Percentiles rank a stretch among this genome's conserved stretches.
These are phyloP conservation scores for Rhyacophila evoluta DNA, from an alignment of 2,888 invertebrate species.

Conservation along the genomic window DNA sequence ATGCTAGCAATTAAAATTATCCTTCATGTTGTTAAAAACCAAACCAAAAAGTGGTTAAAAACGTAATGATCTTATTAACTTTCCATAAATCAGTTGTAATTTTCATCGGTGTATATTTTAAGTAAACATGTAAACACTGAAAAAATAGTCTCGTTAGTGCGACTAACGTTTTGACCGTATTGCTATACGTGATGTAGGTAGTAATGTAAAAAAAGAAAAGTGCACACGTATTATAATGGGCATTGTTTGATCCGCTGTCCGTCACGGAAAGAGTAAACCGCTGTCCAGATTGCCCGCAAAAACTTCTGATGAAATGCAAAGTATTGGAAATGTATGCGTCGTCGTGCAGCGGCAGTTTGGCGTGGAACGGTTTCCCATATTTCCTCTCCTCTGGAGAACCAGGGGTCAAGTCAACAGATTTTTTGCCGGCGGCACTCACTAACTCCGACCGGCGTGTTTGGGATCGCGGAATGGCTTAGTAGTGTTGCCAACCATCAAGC, in stretches of 20 bases:
- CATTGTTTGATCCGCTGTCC: not conserved
- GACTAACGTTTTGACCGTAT: too few species aligned
- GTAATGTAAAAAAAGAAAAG: too few species aligned
- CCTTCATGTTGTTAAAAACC: too few species aligned
- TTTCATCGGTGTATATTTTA: too few species aligned
- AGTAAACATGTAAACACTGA: too few species aligned
- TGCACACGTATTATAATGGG: not conserved
- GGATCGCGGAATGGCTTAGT: not conserved
- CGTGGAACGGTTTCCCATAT: constrained; percentile 17
- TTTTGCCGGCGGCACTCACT: constrained; percentile 14
- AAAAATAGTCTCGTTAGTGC: too few species aligned
- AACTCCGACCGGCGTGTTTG: not conserved
- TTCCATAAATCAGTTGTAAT: too few species aligned
- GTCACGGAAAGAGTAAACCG: not conserved
- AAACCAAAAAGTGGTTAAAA: too few species aligned
- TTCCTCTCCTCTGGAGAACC: not conserved
- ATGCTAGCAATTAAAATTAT: too few species aligned
- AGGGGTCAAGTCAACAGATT: not conserved
- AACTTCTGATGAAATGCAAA: constrained; percentile 3
- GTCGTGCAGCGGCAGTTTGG: constrained; percentile 1
- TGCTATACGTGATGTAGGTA: too few species aligned
- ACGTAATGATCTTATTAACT: too few species aligned
- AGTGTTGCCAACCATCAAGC: too few species aligned
- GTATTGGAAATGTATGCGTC: constrained; percentile 5
- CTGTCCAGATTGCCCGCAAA: not conserved